Conservation (phyloP, 2,797 vertebrate species). For the Caiman crocodilus region DNA sequence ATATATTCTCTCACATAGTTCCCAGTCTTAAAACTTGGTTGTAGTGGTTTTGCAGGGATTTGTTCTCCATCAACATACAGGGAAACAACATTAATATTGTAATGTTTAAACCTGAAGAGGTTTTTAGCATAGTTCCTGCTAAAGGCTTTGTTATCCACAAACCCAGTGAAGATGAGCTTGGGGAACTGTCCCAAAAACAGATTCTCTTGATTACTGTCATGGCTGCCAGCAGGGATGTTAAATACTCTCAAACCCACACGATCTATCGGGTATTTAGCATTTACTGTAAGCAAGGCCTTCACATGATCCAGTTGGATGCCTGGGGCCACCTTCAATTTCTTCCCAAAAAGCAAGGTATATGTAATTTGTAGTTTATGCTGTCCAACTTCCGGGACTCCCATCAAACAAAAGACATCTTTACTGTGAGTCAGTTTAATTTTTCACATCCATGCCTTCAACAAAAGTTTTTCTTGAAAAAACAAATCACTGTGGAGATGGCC, state of each 20-base stretch:
- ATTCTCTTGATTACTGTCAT: neutral
- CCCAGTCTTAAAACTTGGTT: neutral
- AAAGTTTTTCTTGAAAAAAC: too few species aligned
- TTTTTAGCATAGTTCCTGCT: neutral
- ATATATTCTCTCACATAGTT: neutral
- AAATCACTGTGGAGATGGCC: too few species aligned
- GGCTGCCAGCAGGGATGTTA: neutral
- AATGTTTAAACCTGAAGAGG: neutral
- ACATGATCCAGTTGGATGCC: too few species aligned
- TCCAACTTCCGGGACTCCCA: neutral
- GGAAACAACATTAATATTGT: neutral
- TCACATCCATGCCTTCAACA: too few species aligned
- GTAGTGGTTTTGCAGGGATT: neutral
- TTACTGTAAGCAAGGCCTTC: too few species aligned
- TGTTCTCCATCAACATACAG: neutral
- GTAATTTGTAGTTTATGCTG: neutral
- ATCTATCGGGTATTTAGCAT: neutral
- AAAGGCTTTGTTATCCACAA: neutral
- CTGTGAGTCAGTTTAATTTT: too few species aligned
- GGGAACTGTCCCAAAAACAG: neutral
- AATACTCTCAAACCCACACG: neutral
- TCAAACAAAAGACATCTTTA: neutral
- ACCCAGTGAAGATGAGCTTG: neutral
- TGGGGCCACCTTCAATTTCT: too few species aligned
- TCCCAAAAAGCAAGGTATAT: neutral